phyloP scores from a whole-genome alignment of 2,797 vertebrate species.

The Enteromius thamalakanensis region DNA sequence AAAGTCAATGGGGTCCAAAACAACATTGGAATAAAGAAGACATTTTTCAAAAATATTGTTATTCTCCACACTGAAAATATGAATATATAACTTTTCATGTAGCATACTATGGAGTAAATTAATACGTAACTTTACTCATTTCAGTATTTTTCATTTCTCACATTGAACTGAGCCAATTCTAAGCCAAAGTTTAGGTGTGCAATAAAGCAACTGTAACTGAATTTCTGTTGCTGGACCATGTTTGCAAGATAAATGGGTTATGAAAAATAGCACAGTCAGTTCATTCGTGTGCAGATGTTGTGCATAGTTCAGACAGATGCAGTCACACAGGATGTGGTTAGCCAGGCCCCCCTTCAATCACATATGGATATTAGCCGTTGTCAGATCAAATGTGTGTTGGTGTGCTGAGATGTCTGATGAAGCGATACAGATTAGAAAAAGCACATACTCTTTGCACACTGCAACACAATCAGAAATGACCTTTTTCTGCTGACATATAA shows the following conservation, averaged over 20 bases:
- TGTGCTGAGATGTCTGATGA: conserved; percentile 37
- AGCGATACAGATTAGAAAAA: conserved; percentile 18
- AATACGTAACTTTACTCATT: background rate
- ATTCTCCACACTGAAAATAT: background rate
- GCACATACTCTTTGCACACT: conserved; percentile 3
- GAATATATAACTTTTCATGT: background rate
- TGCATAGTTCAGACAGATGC: conserved; percentile 41
- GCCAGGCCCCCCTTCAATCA: conserved; percentile 27
- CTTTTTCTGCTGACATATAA: conserved; percentile 48
- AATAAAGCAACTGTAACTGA: background rate
- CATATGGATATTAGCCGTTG: conserved; percentile 35
- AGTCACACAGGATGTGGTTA: conserved; percentile 60
- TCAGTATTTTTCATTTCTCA: background rate
- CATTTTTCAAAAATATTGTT: background rate
- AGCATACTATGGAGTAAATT: background rate
- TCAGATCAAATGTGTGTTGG: conserved; percentile 11
- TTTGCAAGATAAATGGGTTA: conserved; percentile 10
- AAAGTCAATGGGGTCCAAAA: background rate
- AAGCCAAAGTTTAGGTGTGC: background rate
- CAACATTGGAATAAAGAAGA: background rate
- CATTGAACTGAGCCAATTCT: background rate
- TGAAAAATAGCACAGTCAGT: conserved; percentile 49
- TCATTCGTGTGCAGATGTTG: conserved; percentile 40
- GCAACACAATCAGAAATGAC: conserved; percentile 1
- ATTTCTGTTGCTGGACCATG: background rate